A percentile compares a stretch with the other conserved stretches of the same genome.
These are phyloP conservation scores for Graptemys geographica DNA, from an alignment of 2,797 vertebrate species.

Conservation along the genomic window DNA sequence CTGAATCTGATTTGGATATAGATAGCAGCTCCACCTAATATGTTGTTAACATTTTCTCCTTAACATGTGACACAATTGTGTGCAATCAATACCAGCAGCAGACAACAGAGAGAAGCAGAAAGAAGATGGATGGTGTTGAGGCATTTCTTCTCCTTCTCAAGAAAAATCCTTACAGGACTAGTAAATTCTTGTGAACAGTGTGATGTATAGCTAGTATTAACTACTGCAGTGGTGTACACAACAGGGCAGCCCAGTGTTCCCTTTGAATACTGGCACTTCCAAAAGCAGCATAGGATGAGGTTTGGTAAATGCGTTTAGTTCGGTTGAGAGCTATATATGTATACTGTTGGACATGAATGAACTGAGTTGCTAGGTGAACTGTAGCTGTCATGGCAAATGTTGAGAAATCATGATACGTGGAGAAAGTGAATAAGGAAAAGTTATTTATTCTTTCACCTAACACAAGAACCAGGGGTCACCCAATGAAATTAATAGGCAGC, in stretches of 20 bases:
- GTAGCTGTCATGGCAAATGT: not conserved
- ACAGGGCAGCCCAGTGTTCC: not conserved
- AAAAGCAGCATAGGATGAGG: not conserved
- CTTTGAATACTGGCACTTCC: not conserved
- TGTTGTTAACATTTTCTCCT: not conserved
- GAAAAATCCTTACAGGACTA: accelerated
- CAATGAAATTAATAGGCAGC: not conserved
- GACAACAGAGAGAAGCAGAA: no score
- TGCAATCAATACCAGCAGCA: not conserved
- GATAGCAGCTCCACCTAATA: not conserved
- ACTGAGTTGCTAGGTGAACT: not conserved
- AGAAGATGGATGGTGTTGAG: not conserved
- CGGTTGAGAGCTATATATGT: not conserved
- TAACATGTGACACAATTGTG: not conserved
- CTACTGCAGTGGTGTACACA: not conserved
- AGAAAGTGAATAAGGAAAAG: not conserved
- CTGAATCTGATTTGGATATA: not conserved
- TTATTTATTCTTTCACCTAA: not conserved
- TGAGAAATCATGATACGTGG: not conserved
- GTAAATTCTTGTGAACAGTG: accelerated
- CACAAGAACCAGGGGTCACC: not conserved
- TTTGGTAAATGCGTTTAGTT: not conserved
- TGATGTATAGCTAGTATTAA: accelerated
- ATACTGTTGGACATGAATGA: not conserved
- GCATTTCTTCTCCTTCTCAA: not conserved